Evolutionary conservation across 2,888 invertebrate species (phyloP).

Genomic region (Gonocerus acuteangulatus): DNA sequence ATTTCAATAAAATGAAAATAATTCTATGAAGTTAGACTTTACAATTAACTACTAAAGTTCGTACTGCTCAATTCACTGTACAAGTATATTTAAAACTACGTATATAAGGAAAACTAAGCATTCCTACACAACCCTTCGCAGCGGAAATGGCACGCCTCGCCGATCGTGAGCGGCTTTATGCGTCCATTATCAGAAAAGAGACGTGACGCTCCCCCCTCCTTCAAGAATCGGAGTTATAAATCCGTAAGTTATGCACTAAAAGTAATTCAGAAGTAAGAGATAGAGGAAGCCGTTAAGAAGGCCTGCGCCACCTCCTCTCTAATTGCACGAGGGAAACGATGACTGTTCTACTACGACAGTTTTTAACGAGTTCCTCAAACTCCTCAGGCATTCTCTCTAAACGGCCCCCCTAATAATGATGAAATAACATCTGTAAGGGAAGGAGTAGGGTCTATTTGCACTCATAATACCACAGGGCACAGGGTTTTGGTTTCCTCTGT

Average conservation of each 20-base stretch:
- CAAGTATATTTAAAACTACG: no score
- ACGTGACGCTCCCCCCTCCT: not conserved
- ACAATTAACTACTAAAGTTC: no score
- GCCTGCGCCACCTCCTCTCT: not conserved
- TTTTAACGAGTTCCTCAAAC: conserved; percentile 35
- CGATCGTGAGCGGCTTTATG: no score
- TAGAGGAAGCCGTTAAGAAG: conserved; percentile 3
- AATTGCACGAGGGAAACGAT: conserved; percentile 10
- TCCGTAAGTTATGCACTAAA: conserved; percentile 17
- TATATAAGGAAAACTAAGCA: no score
- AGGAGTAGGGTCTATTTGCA: conserved; percentile 4
- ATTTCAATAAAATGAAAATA: no score
- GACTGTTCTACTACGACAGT: conserved; percentile 30
- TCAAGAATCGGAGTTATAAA: conserved; percentile 1
- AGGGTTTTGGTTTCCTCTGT: no score
- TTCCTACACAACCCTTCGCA: no score
- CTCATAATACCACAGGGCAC: not conserved
- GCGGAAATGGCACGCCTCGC: no score
- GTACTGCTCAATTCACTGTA: no score
- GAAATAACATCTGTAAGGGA: conserved; percentile 23
- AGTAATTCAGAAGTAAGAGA: conserved; percentile 14
- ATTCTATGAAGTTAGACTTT: no score
- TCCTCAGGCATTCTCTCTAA: conserved; percentile 16
- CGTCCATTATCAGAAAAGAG: no score
- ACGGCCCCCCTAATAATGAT: conserved; percentile 11